A percentile compares a stretch with the other conserved stretches of the same genome.
Conservation (phyloP, 1,140 invertebrate genomes). For the Diorhabda carinulata region DNA sequence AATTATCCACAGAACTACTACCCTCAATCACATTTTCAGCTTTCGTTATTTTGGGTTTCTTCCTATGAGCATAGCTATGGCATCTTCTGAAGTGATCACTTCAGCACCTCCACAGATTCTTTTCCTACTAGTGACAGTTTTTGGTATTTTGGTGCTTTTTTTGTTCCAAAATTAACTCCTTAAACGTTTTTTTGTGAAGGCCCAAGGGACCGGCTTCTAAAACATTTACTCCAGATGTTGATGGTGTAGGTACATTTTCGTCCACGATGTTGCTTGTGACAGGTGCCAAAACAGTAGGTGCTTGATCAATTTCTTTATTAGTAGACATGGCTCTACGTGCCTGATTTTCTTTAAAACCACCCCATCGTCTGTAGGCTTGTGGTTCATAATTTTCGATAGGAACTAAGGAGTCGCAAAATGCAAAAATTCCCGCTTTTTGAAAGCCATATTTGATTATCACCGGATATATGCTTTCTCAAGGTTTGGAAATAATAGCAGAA, state of each 20-base stretch:
- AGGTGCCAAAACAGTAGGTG: constrained; percentile 1
- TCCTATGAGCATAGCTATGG: neutral
- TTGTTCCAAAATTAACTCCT: constrained; percentile 18
- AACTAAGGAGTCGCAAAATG: neutral
- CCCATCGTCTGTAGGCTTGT: constrained; percentile 11
- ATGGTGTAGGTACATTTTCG: neutral
- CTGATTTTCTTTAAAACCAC: neutral
- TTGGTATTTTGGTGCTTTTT: constrained; percentile 17
- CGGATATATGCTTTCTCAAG: constrained; percentile 19
- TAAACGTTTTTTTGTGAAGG: constrained; percentile 2
- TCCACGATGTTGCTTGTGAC: constrained; percentile 4
- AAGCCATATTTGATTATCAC: constrained; percentile 18
- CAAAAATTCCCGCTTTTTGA: constrained; percentile 18
- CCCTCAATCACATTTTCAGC: neutral
- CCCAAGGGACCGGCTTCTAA: constrained; percentile 1
- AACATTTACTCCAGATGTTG: neutral
- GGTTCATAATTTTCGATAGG: constrained; percentile 8
- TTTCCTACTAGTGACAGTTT: constrained; percentile 6
- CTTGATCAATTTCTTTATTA: neutral
- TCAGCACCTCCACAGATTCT: constrained; percentile 17
- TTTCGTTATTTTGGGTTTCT: constrained; percentile 11
- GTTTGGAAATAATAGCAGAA: constrained; percentile 10
- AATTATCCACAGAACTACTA: neutral
- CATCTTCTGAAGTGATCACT: constrained; percentile 18
- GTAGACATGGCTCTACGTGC: neutral